Conservation (phyloP, 1,140 invertebrate genomes). For the Nebria ingens region DNA sequence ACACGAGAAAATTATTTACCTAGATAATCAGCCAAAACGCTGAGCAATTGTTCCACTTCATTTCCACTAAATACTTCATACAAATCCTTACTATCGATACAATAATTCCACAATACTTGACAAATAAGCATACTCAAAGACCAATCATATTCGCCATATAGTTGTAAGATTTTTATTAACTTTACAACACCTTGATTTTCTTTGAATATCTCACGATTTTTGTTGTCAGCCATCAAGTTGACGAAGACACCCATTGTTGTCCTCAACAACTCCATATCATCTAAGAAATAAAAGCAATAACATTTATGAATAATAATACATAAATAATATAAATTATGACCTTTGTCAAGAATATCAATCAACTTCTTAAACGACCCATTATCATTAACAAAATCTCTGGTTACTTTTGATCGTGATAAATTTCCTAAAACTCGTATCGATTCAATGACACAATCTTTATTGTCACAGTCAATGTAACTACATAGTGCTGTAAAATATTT, state of each 20-base stretch:
- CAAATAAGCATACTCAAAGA: slow-evolving; percentile 48
- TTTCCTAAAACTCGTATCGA: slow-evolving; percentile 55
- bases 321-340: slow-evolving; percentile 16
- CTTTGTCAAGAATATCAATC: slow-evolving; percentile 24
- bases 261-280: slow-evolving; percentile 45
- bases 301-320: background rate
- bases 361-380: slow-evolving; percentile 32
- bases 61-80: slow-evolving; percentile 38
- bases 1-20: slow-evolving; percentile 29
- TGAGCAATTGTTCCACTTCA: slow-evolving; percentile 42
- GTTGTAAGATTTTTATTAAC: slow-evolving; percentile 42
- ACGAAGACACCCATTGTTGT: slow-evolving; percentile 56
- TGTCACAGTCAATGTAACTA: slow-evolving; percentile 27
- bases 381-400: slow-evolving; percentile 43
- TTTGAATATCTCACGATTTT: slow-evolving; percentile 41
- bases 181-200: slow-evolving; percentile 35
- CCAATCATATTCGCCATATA: slow-evolving; percentile 48
- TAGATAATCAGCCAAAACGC: slow-evolving; percentile 45
- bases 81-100: slow-evolving; percentile 43
- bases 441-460: slow-evolving; percentile 50
- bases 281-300: slow-evolving; percentile 30
- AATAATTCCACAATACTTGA: slow-evolving; percentile 62
- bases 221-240: slow-evolving; percentile 55
- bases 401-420: slow-evolving; percentile 47
- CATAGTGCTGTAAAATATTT: slow-evolving; percentile 24